phyloP scores from a whole-genome alignment of 2,888 invertebrate species.

The Phortica okadai region DNA sequence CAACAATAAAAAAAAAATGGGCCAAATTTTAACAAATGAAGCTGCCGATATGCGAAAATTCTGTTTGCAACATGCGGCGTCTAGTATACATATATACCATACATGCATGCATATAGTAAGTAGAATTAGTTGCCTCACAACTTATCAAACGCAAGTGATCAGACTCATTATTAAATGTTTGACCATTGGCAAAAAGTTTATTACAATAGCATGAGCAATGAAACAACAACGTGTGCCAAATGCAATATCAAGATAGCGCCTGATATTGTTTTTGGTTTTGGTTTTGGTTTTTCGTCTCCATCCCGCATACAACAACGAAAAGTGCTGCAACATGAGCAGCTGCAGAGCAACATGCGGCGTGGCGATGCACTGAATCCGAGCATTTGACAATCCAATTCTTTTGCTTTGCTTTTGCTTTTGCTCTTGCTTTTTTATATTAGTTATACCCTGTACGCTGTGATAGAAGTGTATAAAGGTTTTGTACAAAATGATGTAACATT shows the following conservation, averaged over 20 bases:
- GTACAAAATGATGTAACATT: no score
- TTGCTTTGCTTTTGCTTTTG: background rate
- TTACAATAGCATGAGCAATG: background rate
- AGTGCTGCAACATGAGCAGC: constrained; percentile 12
- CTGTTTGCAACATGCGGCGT: constrained; percentile 14
- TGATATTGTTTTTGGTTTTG: background rate
- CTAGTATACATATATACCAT: background rate
- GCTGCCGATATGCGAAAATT: constrained; percentile 56
- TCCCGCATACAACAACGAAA: background rate
- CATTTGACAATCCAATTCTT: constrained; percentile 10
- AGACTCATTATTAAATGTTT: constrained; percentile 31
- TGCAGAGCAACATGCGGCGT: background rate
- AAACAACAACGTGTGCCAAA: constrained; percentile 55
- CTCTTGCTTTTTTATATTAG: background rate
- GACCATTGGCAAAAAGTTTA: background rate
- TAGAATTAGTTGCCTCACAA: constrained; percentile 1
- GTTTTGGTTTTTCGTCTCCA: background rate
- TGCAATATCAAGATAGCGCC: constrained; percentile 59
- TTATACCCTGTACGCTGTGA: no score
- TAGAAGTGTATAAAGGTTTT: no score
- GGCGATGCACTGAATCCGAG: background rate
- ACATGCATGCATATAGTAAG: background rate
- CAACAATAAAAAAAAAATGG: constrained; percentile 16
- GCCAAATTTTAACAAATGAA: constrained; percentile 59
- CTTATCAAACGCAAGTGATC: constrained; percentile 15